These are phyloP conservation scores for Pampusana beccarii DNA, from an alignment of 2,113 vertebrate species.

Conservation along the genomic window DNA sequence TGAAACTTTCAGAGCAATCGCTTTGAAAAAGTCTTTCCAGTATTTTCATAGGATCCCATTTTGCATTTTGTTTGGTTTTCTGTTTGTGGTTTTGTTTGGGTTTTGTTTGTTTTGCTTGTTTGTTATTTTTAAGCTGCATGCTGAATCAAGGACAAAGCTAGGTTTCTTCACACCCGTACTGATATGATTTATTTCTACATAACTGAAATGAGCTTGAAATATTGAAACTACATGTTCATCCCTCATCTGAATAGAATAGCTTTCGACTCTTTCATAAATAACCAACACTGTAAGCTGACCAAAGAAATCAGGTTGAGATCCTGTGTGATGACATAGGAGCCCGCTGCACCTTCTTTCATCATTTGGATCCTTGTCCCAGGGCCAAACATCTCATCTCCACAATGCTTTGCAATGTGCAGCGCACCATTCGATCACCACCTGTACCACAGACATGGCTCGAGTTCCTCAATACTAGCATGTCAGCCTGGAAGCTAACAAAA, in stretches of 20 bases:
- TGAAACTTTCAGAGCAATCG: background rate
- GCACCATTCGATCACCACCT: background rate
- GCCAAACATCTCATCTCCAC: background rate
- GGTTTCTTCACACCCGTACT: background rate
- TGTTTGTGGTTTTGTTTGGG: no score
- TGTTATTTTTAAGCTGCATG: no score
- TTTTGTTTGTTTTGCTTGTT: no score
- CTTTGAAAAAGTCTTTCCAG: background rate
- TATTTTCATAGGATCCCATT: background rate
- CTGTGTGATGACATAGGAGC: background rate
- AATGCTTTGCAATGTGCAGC: background rate
- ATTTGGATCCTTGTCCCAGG: background rate
- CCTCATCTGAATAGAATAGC: background rate
- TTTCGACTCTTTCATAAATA: background rate
- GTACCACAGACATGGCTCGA: background rate
- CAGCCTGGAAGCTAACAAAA: background rate
- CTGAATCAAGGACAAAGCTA: background rate
- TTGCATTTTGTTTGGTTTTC: no score
- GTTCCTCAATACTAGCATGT: background rate
- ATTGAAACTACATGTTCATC: background rate
- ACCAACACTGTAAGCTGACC: background rate
- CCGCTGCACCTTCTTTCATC: accelerated
- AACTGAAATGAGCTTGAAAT: background rate
- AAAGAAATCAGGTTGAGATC: background rate
- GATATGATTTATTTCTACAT: background rate